Base-by-base conservation (phyloP, 2,888 invertebrate genomes). In the Drosophila lutescens region DNA sequence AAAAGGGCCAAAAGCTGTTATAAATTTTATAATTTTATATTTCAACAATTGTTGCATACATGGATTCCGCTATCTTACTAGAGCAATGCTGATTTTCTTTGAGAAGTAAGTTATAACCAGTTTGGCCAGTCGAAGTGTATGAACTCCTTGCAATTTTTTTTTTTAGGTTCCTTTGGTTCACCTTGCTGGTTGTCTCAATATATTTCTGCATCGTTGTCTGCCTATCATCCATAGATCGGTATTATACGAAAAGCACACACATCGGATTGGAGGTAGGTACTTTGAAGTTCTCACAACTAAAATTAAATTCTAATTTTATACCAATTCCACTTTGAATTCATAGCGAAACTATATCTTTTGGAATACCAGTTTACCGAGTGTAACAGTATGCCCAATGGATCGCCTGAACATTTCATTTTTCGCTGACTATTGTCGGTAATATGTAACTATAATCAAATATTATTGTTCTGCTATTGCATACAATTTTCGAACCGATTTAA, bases 311-410 rank as follows among this genome's bases (percentile, higher is more conserved):
- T n/a, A 2, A 2, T 49, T 6, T 36, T 0, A 3, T 7, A 13
- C 15, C 5, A 20, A 12, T 13, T 34, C 7, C 4, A 8, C 7
- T 15, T 54, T 12, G 0, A 1, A 34, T 26, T 9, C 13, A 9
- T 4, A 70, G 63, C 88, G 90, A 13, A 91, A 92, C 69, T 90
- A 87, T 17, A 89, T 91, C 62, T 90, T 88, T 73, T 92, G 91
- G 91, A 92, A 91, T 63, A 91, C 90, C 13, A 87, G 91, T 0
- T 67, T 91, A 40, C 90, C 92, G 2, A 89, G 89, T 57, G 55
- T 89, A 26, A 92, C 92, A 5, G 78, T 92, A 63, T 92, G 92
- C 38, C 92, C 92, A 8, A 87, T 91, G 89, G 63, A 86, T 44
- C 83, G 92, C 34, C 55, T 92, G 9, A 88, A 85, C 68, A 40